Base-by-base conservation (phyloP, 30 jellyfish, hydroid and myxozoan species). In the Aurelia coerulea region DNA sequence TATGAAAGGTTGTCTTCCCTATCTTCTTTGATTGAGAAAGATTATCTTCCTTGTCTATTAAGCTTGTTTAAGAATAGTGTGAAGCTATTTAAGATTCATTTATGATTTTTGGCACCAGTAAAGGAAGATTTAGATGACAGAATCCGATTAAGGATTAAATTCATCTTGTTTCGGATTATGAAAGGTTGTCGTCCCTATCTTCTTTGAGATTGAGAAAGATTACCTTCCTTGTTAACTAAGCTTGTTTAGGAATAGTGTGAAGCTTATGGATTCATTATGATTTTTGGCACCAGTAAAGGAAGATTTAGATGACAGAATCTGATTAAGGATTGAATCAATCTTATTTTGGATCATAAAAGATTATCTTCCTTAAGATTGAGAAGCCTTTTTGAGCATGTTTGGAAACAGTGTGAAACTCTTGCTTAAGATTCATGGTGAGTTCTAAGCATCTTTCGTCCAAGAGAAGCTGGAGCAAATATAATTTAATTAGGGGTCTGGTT, bases 391-490 rank as follows among this genome's bases (percentile, higher is more conserved):
- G 15, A 46, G 14, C 56, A 4, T 46, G 56, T 46, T 4, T 7
- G 14, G 56, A 9, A 46, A 46, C 8, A 4, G 56, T 46, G 15
- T 46, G 56, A 46, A 46, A 9, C 56, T 46, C 56, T 46, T 46
- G 56, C 14, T 46, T 46, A 46, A 0, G 56, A 46, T 46, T 46
- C 56, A 46, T 46, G 56, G 8, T 46, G 8, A 46, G 56, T 46
- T 9, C 2, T 4, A 1, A 6, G 56, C 15, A 46, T 14, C 56
- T 65, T 96, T 85, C 12, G 6, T 2, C 14, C 56, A 13, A 46
- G 39, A 93, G 39, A 93, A 89, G 37, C 97, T 87, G 11, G 97
- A 88, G 29, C 76, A 63, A 18, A 92, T 80, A 0, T 92, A 84
- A 14, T 83, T 91, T 29, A 89, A 73, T 62, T 90, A n/a, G 58